Conservation (phyloP, 1,140 invertebrate genomes). For the Caenorhabditis briggsae region DNA sequence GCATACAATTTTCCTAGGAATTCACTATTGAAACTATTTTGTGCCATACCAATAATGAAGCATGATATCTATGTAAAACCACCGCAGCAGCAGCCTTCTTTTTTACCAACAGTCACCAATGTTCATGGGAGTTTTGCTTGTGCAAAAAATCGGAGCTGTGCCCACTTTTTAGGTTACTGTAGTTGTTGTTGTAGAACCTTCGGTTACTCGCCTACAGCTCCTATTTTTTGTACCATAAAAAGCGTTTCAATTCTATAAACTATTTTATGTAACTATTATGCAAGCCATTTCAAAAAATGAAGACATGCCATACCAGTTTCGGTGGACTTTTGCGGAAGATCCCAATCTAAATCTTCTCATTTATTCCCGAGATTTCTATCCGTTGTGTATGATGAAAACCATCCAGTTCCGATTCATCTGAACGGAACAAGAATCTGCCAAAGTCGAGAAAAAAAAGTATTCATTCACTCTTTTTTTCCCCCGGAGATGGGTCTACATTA, state of each 20-base stretch:
- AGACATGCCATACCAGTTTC: not conserved
- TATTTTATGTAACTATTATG: constrained; percentile 11
- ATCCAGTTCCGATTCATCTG: not conserved
- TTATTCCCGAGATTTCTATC: constrained; percentile 6
- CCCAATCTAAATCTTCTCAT: not conserved
- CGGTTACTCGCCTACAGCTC: too few species aligned
- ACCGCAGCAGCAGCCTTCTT: too few species aligned
- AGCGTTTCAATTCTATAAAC: not conserved
- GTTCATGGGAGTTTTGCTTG: too few species aligned
- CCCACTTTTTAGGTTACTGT: too few species aligned
- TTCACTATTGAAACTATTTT: too few species aligned
- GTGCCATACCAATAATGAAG: too few species aligned
- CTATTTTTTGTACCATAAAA: too few species aligned
- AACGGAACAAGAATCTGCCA: too few species aligned
- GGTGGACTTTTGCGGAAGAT: constrained; percentile 26
- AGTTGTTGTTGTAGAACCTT: too few species aligned
- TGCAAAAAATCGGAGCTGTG: too few species aligned
- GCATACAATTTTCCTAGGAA: too few species aligned
- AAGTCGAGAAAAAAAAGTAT: not conserved
- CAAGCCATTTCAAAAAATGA: not conserved
- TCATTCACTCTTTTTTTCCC: not conserved
- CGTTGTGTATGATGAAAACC: not conserved
- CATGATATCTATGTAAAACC: not conserved
- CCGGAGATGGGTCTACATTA: not conserved
- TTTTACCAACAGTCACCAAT: too few species aligned